Evolutionary conservation across 2,888 invertebrate species (phyloP), one percentile per base, ranked within the genome.

Genomic region (Timema cristinae): DNA sequence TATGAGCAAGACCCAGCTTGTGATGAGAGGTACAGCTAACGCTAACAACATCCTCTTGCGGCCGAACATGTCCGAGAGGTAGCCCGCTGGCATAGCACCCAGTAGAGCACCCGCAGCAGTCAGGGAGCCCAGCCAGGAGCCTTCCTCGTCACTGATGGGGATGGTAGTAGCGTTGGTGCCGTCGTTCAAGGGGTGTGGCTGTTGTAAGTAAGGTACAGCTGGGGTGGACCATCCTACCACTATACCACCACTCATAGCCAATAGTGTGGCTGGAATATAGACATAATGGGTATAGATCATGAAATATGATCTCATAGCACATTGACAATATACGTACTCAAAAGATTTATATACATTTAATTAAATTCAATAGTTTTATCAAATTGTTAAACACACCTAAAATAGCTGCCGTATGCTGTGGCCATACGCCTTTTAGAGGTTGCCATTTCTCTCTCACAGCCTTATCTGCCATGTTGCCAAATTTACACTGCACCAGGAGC

Each of bases 51-150:
- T 51, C 51, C 66, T 66, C 67, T 70, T 73, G 8, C 80, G 73
- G 15, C 80, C 80, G 10, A 72, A 6, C 47, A 69, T 48, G 47
- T 76, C 77, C 4, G 76, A 75, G 8, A 76, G 61, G 69, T 75
- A 76, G 16, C 92, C 93, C 0, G 90, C 91, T 13, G 87, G 79
- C 78, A 91, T 89, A 0, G 92, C 90, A 0, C 92, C 92, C 81
- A 85, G 79, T 66, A 90, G 82, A 13, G 91, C 90, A 54, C 92
- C 92, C 67, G 91, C 79, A 0, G 91, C 88, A 54, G 91, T 84
- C 59, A 91, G 81, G 4, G 91, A 91, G 2, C 90, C 90, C 73
- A 93, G 87, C 92, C 92, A 92, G 8, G 91, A 89, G 76, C 86
- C 86, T 78, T 91, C 85, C 52, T 86, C 86, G 0, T 83, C 77